Base-by-base conservation (phyloP, 2,888 invertebrate species). In the Caenorhabditis zanzibari region DNA sequence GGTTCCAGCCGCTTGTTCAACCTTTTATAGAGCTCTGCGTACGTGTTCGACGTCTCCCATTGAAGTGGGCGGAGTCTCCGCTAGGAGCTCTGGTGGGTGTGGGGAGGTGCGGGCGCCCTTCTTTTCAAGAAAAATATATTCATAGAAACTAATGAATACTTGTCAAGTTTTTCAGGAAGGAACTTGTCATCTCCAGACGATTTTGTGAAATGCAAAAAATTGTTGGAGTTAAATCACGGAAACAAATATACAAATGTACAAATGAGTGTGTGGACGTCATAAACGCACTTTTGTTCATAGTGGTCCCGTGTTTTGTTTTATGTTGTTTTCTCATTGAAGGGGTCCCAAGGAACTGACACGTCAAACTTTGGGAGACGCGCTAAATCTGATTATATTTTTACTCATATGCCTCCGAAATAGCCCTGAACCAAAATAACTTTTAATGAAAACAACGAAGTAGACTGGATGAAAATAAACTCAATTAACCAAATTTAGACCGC, bases 1-100 rank as follows among this genome's bases (percentile, higher is more conserved):
- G 58, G 32, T 47, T 63, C 32, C 32, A 54, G 22, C 24, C 16
- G 4, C 12, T 54, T 49, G 38, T 4, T 14, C 61, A 49, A 32
- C 63, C 64, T 79, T 79, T 71, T 79, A 79, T 79, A 79, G 52
- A 32, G n/a, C 9, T 4, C 56, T 71, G 71, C 68, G 69, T 77
- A 71, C 79, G 71, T 79, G 71, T 79, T 79, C 71, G 19, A 63
- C 64, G 71, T 63, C 68, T 68, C 71, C 61, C 24, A 35, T 58
- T 63, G 35, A 68, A 79, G 47, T 69, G 79, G 79, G 79, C 64
- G 79, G 63, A 47, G 79, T 64, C 47, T 52, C 24, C n/a, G n/a
- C 22, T 14, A 12, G 54, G 54, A 63, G 64, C 47, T 49, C 47
- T 61, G 52, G 79, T 79, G 71, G 71, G 79, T 64, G 79, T 64